Evolutionary conservation across 1,140 invertebrate genomes (phyloP).

Genomic region (Polypedilum pembai): DNA sequence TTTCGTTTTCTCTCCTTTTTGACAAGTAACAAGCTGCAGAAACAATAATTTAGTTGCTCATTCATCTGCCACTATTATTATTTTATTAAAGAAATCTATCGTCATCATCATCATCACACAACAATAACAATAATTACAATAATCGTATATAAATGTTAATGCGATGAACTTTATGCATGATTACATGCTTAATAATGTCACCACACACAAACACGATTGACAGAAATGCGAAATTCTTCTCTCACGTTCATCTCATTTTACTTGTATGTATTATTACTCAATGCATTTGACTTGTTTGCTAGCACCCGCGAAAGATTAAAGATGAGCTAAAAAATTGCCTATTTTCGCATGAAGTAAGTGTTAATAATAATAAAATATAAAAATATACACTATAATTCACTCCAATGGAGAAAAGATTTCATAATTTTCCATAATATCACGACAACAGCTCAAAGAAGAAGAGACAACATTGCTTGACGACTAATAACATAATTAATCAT

Average conservation of each 20-base stretch:
- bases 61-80: no score
- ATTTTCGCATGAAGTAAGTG: background rate
- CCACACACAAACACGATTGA: background rate
- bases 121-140: background rate
- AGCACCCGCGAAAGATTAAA: no score
- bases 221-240: background rate
- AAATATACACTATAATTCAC: background rate
- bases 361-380: constrained; percentile 13
- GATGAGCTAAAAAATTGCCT: background rate
- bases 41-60: no score
- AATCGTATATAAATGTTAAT: background rate
- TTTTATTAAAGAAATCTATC: background rate
- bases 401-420: background rate
- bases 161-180: background rate
- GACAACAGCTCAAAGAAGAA: background rate
- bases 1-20: no score
- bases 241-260: constrained; percentile 11
- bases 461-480: background rate
- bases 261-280: background rate
- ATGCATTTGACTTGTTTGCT: background rate
- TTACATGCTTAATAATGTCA: background rate
- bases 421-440: background rate
- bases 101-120: background rate
- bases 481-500: constrained; percentile 19
- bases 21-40: no score